Base-by-base conservation (phyloP, 2,113 vertebrate genomes). In the Amphilophus citrinellus region DNA sequence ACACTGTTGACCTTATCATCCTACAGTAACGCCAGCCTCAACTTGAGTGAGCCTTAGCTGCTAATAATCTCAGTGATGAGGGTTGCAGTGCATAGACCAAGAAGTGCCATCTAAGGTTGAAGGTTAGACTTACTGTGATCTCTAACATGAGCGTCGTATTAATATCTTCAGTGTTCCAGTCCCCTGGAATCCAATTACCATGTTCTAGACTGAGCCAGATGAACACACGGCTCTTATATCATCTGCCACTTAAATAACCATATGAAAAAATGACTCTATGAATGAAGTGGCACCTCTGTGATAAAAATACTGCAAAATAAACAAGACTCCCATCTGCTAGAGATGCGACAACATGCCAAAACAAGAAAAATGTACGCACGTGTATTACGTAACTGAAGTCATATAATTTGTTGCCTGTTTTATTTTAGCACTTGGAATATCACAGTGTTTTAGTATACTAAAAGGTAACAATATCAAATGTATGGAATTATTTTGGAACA, bases 151-250 rank as follows among this genome's bases (percentile, higher is more conserved):
- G 85, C 77, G 61, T 73, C 85, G 85, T 85, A 90, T 92, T 90
- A 89, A 89, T 88, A 92, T 88, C 89, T 90, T 86, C 7, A 71
- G 82, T 24, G 79, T 47, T 56, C 47, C 68, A 80, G 91, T 89
- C 90, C 79, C 68, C 47, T 89, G 61, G n/a, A 92, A 95, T 94
- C 94, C 90, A 93, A 93, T 95, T 94, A 94, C 60, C 68, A 61
- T 3, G 37, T 60, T 80, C 73, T 30, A 59, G 62, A 22, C 35
- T 66, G 57, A 84, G 53, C 35, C 82, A 10, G 10, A 39, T 17
- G n/a, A 59, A 61, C 82, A 83, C 77, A 77, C 10, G 24, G 58
- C 81, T 88, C 76, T 84, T 81, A 59, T 62, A 71, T 83, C 66
- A 80, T 80, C 73, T 32, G 9, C 13, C 1, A 10, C 58, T 32